Base-by-base conservation (phyloP, 92 coral and sea anemone genomes). In the Ricordea florida region DNA sequence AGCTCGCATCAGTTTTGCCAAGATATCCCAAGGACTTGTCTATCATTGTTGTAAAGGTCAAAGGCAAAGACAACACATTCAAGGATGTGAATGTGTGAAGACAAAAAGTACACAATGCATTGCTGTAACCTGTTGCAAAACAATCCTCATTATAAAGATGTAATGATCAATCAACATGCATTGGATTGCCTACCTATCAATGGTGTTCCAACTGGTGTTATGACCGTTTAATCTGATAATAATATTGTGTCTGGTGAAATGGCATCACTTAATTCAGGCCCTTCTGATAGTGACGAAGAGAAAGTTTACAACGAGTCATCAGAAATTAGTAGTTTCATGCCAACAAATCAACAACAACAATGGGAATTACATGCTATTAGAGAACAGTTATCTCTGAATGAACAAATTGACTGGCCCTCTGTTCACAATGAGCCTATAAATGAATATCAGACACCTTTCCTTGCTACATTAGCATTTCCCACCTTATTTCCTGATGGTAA, bases 381-480 rank as follows among this genome's bases (percentile, higher is more conserved):
- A 75, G 73, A 65, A 52, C 88, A 83, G 63, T 42, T 83, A 31
- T 57, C 20, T 51, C 43, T 43, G 44, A 75, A 65, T 13, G 60
- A 75, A 43, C 77, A 76, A 74, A 57, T 74, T 51, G 31, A 24
- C 34, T 82, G 82, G 87, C 87, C 83, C 41, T 46, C 58, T 26
- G 45, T 73, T 62, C 55, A 74, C 55, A 49, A 62, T 43, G 49
- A 53, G 71, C 89, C 84, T 18, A 31, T 83, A 64, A 83, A 75
- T 66, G 87, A 81, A 45, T 81, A 73, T 73, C 69, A 73, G 60
- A 63, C 81, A 49, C 62, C 69, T 28, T 73, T 62, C 63, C 43
- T 73, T 18, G 87, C 87, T 40, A 73, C 87, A 48, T 27, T 81
- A 58, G 87, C 82, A 41, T 72, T 81, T 64, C 87, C 87, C 49